Evolutionary conservation across 2,797 vertebrate genomes (phyloP), one percentile per base, ranked within the genome.

Genomic region (Myotis myotis): DNA sequence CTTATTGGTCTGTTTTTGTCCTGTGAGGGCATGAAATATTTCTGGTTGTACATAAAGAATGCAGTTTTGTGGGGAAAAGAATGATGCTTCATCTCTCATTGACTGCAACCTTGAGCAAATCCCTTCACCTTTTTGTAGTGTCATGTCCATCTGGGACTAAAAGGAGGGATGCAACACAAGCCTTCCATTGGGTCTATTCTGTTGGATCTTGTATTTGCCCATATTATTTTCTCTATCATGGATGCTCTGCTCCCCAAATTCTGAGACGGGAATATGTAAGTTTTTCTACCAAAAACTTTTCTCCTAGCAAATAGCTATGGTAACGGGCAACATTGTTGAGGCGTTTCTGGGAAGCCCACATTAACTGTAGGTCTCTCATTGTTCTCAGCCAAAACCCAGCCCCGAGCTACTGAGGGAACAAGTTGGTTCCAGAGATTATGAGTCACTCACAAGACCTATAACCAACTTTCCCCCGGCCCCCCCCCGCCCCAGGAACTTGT

Each of bases 1-100:
- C 70, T 72, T 84, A 38, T 19, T 93, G 15, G n/a, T 44, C 20
- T 36, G 49, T 55, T 94, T 96, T 87, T 95, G 87, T 93, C 62
- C 49, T 72, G 19, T n/a, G n/a, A 78, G 36, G 44, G 4, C 28
- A 51, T 62, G 38, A 85, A 75, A 68, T 93, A 74, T 49, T 92
- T 80, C 5, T 64, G 66, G n/a, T 87, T 75, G 2, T 66, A 33
- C 19, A 68, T 76, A 89, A 89, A 19, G 16, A 87, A 75, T 25
- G 64, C 3, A 70, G 17, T 76, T 82, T 55, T 79, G 53, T 76
- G 20, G 57, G 57, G 33, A 2, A 47, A 86, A 85, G 28, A 36
- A 36, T n/a, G 51, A 47, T 68, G 38, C 30, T 93, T 60, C 36
- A 16, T 25, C 51, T 87, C 71, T 91, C 25, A 49, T 53, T 80